A percentile compares a stretch with the other conserved stretches of the same genome.
These are phyloP conservation scores for Sclerodermus sp. DNA, from an alignment of 2,888 invertebrate genomes.

Conservation along the genomic window DNA sequence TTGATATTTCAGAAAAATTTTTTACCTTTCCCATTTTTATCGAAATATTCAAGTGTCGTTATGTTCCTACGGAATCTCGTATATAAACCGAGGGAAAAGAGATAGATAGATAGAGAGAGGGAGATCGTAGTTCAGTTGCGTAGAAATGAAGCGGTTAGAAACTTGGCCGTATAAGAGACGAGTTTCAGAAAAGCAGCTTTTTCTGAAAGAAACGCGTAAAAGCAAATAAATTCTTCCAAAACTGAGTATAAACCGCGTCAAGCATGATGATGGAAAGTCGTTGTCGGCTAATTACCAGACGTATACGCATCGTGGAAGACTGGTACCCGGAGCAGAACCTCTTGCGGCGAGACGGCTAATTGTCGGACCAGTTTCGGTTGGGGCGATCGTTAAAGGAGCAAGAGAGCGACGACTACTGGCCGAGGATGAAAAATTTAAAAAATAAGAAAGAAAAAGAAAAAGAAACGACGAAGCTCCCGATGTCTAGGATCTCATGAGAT, in stretches of 20 bases:
- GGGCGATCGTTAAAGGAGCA: not conserved
- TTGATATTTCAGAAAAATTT: slow-evolving; percentile 2
- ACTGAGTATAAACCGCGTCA: not conserved
- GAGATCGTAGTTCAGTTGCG: not conserved
- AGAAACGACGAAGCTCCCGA: too few species aligned
- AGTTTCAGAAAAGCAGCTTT: not conserved
- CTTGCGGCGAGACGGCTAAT: not conserved
- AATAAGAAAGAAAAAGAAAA: not conserved
- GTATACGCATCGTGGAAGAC: not conserved
- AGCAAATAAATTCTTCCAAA: not conserved
- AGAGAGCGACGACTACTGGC: not conserved
- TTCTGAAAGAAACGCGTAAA: not conserved
- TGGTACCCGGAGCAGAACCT: too few species aligned
- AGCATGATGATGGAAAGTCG: not conserved
- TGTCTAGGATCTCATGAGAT: not conserved
- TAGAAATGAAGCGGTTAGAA: slow-evolving; percentile 4
- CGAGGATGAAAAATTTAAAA: not conserved
- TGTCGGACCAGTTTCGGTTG: not conserved
- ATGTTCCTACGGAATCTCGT: too few species aligned
- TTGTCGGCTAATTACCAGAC: not conserved
- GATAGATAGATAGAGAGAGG: too few species aligned
- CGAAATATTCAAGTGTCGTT: not conserved
- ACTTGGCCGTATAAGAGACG: not conserved
- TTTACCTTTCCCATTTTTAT: not conserved
- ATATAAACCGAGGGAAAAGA: too few species aligned